These are phyloP conservation scores for Troides oblongomaculatus DNA, from an alignment of 2,888 invertebrate species.

Conservation along the genomic window DNA sequence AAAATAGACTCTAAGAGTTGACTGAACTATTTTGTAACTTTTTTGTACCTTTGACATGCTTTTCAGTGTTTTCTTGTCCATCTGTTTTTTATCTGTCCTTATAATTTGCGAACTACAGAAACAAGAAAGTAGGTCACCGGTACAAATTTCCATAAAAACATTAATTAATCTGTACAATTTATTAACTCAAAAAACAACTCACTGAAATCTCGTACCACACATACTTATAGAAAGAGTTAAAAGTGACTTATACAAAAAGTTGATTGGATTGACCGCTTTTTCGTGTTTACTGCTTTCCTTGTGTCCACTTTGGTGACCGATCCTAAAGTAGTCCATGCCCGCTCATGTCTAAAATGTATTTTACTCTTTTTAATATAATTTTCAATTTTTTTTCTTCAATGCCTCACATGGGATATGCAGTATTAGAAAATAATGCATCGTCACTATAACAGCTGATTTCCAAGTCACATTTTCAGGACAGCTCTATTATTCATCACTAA, in stretches of 20 bases:
- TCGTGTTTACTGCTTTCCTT: constrained; percentile 82
- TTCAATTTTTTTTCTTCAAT: constrained; percentile 75
- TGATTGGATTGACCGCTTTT: constrained; percentile 82
- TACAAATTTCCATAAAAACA: constrained; percentile 44
- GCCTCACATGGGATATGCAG: constrained; percentile 78
- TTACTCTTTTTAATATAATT: constrained; percentile 73
- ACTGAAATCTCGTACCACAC: constrained; percentile 59
- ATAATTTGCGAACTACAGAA: constrained; percentile 1
- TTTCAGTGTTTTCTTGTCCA: constrained; percentile 33
- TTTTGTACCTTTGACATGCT: constrained; percentile 56
- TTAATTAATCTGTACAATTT: constrained; percentile 53
- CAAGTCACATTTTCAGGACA: constrained; percentile 75
- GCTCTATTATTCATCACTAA: constrained; percentile 80
- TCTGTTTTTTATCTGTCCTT: background rate
- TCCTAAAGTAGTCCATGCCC: constrained; percentile 80
- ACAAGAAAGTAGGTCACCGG: constrained; percentile 55
- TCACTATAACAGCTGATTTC: constrained; percentile 79
- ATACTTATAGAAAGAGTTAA: constrained; percentile 62
- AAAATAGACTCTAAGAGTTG: constrained; percentile 51
- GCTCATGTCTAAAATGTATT: constrained; percentile 74
- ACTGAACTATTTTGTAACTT: constrained; percentile 51
- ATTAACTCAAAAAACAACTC: constrained; percentile 78
- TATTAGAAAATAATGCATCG: constrained; percentile 80
- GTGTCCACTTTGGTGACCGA: constrained; percentile 81
- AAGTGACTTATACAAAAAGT: constrained; percentile 67